Conservation (phyloP, 2,113 vertebrate genomes). For the Sphaerodactylus townsendi region DNA sequence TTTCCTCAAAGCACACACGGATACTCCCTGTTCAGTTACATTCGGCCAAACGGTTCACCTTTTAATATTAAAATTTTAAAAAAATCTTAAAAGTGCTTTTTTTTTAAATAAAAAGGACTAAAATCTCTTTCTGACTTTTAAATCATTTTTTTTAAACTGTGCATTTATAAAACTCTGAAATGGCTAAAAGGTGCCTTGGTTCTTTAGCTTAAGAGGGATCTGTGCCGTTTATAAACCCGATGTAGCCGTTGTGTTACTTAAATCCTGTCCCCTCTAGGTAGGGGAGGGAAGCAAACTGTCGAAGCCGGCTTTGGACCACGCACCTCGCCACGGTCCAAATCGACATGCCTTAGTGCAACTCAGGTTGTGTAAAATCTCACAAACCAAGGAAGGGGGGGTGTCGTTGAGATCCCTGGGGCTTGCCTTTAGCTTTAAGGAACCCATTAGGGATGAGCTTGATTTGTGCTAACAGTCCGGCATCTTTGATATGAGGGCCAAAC, state of each 20-base stretch:
- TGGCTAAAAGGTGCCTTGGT: constrained; percentile 42
- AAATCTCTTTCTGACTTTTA: constrained; percentile 27
- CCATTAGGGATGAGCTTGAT: background rate
- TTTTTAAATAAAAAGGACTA: constrained; percentile 45
- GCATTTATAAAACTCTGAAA: constrained; percentile 47
- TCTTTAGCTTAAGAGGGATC: constrained; percentile 4
- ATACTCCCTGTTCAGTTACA: constrained; percentile 19
- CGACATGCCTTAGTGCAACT: background rate
- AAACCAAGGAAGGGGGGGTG: background rate
- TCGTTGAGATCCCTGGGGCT: too few relatives aligned
- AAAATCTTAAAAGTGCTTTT: constrained; percentile 75
- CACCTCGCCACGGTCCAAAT: background rate
- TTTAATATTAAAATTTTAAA: constrained; percentile 47
- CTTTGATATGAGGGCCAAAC: background rate
- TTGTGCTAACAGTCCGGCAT: background rate
- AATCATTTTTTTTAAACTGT: constrained; percentile 37
- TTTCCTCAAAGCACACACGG: constrained; percentile 9
- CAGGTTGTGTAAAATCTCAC: background rate
- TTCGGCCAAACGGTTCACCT: constrained; percentile 56
- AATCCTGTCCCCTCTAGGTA: background rate
- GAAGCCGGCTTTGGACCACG: background rate
- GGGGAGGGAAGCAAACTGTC: background rate
- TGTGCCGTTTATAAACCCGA: background rate
- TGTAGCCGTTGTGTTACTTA: background rate
- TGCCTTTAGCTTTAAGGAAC: background rate